Evolutionary conservation across 2,797 vertebrate species (phyloP).

Genomic region (Glyptemys insculpta): DNA sequence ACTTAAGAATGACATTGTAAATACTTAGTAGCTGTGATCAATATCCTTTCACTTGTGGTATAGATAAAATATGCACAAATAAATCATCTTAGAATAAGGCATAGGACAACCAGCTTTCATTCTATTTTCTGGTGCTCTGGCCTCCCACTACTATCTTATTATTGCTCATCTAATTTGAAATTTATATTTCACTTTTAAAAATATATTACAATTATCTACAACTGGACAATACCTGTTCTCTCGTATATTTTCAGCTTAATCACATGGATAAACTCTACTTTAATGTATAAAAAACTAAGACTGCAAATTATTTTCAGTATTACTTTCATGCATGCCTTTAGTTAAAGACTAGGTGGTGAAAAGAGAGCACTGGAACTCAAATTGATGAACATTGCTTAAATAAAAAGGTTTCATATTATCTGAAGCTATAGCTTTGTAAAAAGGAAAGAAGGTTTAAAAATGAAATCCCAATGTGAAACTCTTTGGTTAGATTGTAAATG

Average conservation of each 20-base stretch:
- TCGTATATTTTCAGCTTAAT: conserved; percentile 19
- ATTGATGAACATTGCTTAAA: conserved; percentile 24
- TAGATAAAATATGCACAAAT: conserved; percentile 62
- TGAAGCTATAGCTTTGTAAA: conserved; percentile 37
- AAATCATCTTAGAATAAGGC: conserved; percentile 74
- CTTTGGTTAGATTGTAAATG: conserved; percentile 82
- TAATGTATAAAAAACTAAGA: background rate
- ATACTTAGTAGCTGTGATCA: conserved; percentile 65
- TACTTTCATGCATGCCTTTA: background rate
- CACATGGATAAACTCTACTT: conserved; percentile 11
- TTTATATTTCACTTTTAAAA: conserved; percentile 52
- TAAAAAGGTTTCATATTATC: background rate
- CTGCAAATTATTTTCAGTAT: conserved; percentile 44
- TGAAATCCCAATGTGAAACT: conserved; percentile 65
- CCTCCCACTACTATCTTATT: conserved; percentile 73
- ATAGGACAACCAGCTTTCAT: conserved; percentile 77
- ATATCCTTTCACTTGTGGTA: conserved; percentile 46
- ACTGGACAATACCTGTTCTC: conserved; percentile 34
- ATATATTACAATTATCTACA: conserved; percentile 65
- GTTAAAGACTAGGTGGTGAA: conserved; percentile 22
- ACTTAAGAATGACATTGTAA: conserved; percentile 57
- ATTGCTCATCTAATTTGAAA: conserved; percentile 78
- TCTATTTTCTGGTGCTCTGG: conserved; percentile 63
- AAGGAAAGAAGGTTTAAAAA: conserved; percentile 62
- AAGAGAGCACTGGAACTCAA: conserved; percentile 59